Conservation (phyloP, 2,888 invertebrate genomes). For the Drosophila tripunctata region DNA sequence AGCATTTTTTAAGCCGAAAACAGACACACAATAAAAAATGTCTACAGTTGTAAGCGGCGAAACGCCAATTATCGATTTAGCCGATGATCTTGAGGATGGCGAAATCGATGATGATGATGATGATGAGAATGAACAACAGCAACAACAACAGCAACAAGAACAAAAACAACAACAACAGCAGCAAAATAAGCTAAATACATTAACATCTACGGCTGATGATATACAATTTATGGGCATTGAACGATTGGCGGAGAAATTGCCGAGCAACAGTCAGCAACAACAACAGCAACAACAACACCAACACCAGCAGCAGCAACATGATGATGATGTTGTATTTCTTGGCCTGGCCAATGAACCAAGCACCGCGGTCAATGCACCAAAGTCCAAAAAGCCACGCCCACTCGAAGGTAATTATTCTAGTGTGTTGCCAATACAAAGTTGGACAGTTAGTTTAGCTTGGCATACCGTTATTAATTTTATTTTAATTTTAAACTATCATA, state of each 20-base stretch:
- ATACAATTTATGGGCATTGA: slow-evolving; percentile 47
- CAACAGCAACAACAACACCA: no score
- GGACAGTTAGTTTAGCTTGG: no score
- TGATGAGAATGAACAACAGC: slow-evolving; percentile 68
- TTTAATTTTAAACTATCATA: no score
- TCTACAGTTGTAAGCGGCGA: slow-evolving; percentile 33
- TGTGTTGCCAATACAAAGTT: no score
- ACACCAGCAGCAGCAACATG: no score
- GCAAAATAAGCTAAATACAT: not conserved
- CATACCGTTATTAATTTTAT: no score
- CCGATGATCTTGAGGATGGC: slow-evolving; percentile 93
- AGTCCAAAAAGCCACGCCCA: slow-evolving; percentile 85
- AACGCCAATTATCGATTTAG: slow-evolving; percentile 59
- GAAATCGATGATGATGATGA: slow-evolving; percentile 90
- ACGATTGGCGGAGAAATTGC: slow-evolving; percentile 8
- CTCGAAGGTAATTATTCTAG: slow-evolving; percentile 85
- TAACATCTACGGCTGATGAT: slow-evolving; percentile 31
- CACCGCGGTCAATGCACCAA: slow-evolving; percentile 23
- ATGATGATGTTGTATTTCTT: slow-evolving; percentile 58
- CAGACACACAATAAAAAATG: slow-evolving; percentile 47
- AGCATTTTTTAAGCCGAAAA: slow-evolving; percentile 3
- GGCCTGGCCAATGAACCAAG: slow-evolving; percentile 32
- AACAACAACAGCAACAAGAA: slow-evolving; percentile 2
- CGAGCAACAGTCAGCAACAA: no score
- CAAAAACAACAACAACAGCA: slow-evolving; percentile 9